Base-by-base conservation (phyloP, 2,113 vertebrate genomes). In the Apteryx mantelli region DNA sequence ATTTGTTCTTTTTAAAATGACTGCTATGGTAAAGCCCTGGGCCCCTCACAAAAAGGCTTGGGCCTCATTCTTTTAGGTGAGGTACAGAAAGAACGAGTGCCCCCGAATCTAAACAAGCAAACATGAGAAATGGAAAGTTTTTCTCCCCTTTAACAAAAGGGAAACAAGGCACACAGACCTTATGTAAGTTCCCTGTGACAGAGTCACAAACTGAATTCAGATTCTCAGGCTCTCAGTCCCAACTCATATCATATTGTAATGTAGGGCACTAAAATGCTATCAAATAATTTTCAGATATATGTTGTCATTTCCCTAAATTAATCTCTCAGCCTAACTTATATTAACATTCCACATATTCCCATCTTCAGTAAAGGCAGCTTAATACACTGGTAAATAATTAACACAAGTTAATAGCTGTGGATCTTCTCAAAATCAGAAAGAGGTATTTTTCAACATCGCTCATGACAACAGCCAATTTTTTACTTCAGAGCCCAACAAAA, bases 71-170 rank as follows among this genome's bases (percentile, higher is more conserved):
- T 90, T 86, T 82, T 86, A 0, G 16, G 52, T 88, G 80, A 26
- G 38, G 61, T 24, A 22, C 65, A 63, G 82, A 83, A 89, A 70
- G 82, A 95, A 63, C 0, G 2, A 91, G 79, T 44, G 40, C 76
- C 73, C 93, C 38, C 40, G 34, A 30, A 32, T 91, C 38, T 44
- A 79, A 91, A 78, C 73, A 86, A 73, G 66, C 64, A 96, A 96
- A 96, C 93, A 94, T 24, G n/a, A 86, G 82, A 90, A 95, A 96
- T 80, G 86, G 84, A 93, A 97, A 83, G 87, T 75, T 87, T 94
- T 91, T 83, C n/a, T 88, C 79, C 91, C 60, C 52, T 84, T 94
- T 55, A 90, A 94, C 80, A 90, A 95, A 94, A 94, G 91, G 76
- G 79, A 96, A 97, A 86, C 38, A 63, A 71, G 55, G 75, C 68